A percentile compares a stretch with the other conserved stretches of the same genome.
Conservation (phyloP, 2,888 invertebrate species). For the Noctua pronuba region DNA sequence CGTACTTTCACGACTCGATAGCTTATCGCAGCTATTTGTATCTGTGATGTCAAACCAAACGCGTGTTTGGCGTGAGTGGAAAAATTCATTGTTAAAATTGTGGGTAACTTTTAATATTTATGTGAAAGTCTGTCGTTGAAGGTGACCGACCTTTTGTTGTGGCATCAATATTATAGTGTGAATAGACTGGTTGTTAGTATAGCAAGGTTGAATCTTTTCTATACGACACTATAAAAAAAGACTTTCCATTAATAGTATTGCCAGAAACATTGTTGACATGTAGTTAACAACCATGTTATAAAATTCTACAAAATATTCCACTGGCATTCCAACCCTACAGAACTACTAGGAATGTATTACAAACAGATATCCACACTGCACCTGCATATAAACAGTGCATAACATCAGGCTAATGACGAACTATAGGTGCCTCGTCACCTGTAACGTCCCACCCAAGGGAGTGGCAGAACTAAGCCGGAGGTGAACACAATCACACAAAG, state of each 20-base stretch:
- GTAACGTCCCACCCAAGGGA: not conserved
- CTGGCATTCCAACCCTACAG: not conserved
- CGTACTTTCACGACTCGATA: slow-evolving; percentile 7
- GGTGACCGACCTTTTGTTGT: not conserved
- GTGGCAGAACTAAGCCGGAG: slow-evolving; percentile 51
- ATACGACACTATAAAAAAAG: slow-evolving; percentile 7
- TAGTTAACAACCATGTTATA: not conserved
- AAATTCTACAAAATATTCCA: not conserved
- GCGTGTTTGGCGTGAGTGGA: slow-evolving; percentile 14
- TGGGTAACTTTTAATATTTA: slow-evolving; percentile 9
- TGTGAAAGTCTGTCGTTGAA: slow-evolving; percentile 12
- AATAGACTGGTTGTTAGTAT: not conserved
- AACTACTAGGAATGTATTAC: not conserved
- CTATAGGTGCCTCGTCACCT: slow-evolving; percentile 13
- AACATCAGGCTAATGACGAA: slow-evolving; percentile 3
- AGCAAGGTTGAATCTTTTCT: not conserved
- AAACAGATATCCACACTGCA: not conserved
- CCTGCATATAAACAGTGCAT: not conserved
- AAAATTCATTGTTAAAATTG: slow-evolving; percentile 6
- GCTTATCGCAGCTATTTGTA: slow-evolving; percentile 28
- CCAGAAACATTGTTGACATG: not conserved
- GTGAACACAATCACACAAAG: slow-evolving; percentile 73
- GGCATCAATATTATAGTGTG: not conserved
- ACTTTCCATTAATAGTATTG: not conserved
- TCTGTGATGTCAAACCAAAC: not conserved